Evolutionary conservation across 30 jellyfish, hydroid and myxozoan genomes (phyloP).

Genomic region (Turritopsis dohrnii): DNA sequence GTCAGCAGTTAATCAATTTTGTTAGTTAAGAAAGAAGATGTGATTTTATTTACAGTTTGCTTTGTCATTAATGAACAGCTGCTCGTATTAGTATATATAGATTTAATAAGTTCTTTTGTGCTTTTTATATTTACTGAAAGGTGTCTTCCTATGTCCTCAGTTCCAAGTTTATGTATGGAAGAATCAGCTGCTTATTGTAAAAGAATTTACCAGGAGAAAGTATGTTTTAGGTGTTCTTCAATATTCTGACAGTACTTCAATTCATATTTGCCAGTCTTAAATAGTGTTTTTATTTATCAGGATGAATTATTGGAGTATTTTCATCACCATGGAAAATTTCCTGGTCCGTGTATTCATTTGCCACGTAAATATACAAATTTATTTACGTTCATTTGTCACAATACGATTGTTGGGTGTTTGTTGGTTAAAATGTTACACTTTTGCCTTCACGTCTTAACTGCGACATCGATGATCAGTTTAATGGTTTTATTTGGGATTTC

Average conservation of each 20-base stretch:
- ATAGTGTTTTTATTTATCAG: conserved; percentile 1
- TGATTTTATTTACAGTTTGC: too few species aligned
- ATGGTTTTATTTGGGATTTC: background rate
- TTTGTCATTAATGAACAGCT: too few species aligned
- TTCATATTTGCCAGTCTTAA: background rate
- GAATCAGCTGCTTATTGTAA: conserved; percentile 10
- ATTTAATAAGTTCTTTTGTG: too few species aligned
- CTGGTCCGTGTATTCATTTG: conserved; percentile 36
- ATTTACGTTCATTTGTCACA: conserved; percentile 26
- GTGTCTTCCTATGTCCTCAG: background rate
- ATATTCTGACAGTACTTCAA: background rate
- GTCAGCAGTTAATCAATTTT: too few species aligned
- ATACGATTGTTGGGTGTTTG: background rate
- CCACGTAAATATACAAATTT: conserved; percentile 50
- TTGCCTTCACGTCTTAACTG: background rate
- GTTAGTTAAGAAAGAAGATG: too few species aligned
- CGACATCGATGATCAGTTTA: background rate
- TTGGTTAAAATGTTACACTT: background rate
- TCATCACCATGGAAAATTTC: conserved; percentile 40
- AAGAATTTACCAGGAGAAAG: conserved; percentile 1
- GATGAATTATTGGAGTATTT: conserved; percentile 48
- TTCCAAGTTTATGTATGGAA: background rate
- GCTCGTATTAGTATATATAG: too few species aligned
- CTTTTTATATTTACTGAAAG: background rate
- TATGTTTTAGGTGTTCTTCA: background rate